Base-by-base conservation (phyloP, 2,113 vertebrate genomes). In the Ptyas mucosa region DNA sequence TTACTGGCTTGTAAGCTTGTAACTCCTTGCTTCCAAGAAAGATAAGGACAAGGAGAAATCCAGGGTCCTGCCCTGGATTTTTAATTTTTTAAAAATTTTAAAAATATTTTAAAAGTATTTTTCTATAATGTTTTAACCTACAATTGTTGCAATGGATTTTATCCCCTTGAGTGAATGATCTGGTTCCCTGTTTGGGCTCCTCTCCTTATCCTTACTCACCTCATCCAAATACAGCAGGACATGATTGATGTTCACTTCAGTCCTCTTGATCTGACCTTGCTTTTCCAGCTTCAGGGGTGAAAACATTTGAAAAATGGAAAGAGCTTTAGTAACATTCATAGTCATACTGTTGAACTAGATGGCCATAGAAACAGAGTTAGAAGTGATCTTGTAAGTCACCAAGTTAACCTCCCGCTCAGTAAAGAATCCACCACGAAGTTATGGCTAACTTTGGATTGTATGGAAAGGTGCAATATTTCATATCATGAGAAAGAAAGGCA, bases 181-280 rank as follows among this genome's bases (percentile, higher is more conserved):
- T 14, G 49, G 39, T 89, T 7, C 2, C 23, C 24, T 2, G 1
- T 26, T 46, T n/a, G 21, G 26, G 20, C 34, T 15, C 9, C 7
- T 2, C 18, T 46, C 43, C 39, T 85, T 3, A 43, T 39, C 34
- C 6, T 85, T 29, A 90, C 94, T 96, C 58, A 96, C 95, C 94
- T 96, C 2, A 23, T 95, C 93, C 51, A 96, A 85, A 69, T 96
- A 96, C 46, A 96, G 26, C 29, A 96, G 91, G n/a, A 96, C 95
- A 24, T 95, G 95, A 23, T 93, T 96, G 90, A 24, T 90, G 93
- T 7, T 95, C 87, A 95, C 61, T 93, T 97, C 96, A 5, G 96
- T 96, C 69, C 92, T 91, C 86, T 93, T 86, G 85, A 96, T 95
- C 52, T 91, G 43, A 54, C 11, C 1, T 14, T 57, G 49, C 81